Conservation (phyloP, 1,140 invertebrate genomes). For the Tribolium castaneum region DNA sequence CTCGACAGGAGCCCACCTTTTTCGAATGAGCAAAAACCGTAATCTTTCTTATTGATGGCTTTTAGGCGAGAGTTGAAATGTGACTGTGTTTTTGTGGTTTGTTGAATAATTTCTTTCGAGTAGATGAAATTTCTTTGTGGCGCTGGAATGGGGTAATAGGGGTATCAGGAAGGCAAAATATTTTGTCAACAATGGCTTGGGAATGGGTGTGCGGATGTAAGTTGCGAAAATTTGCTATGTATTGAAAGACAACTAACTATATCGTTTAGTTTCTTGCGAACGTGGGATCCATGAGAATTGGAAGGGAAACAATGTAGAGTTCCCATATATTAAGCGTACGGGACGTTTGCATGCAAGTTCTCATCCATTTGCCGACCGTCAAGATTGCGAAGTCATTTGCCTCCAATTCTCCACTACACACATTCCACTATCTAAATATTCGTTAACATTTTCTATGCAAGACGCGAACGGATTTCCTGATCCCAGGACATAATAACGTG, state of each 20-base stretch:
- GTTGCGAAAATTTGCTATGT: slow-evolving; percentile 30
- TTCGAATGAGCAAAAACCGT: not conserved
- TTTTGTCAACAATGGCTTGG: slow-evolving; percentile 1
- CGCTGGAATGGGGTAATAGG: not conserved
- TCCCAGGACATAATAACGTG: not conserved
- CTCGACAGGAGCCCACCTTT: slow-evolving; percentile 7
- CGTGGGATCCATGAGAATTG: slow-evolving; percentile 45
- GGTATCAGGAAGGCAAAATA: not conserved
- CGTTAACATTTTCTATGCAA: slow-evolving; percentile 41
- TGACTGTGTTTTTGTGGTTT: not conserved
- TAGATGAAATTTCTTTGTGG: slow-evolving; percentile 15
- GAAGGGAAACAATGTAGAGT: slow-evolving; percentile 41
- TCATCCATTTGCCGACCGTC: slow-evolving; percentile 48
- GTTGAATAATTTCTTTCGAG: slow-evolving; percentile 32
- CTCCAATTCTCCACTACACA: slow-evolving; percentile 51
- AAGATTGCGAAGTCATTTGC: slow-evolving; percentile 49
- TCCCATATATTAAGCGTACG: slow-evolving; percentile 46
- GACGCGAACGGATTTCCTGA: slow-evolving; percentile 27
- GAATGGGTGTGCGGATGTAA: slow-evolving; percentile 2
- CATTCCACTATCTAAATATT: slow-evolving; percentile 46
- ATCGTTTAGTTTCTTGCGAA: slow-evolving; percentile 39
- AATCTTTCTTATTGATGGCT: slow-evolving; percentile 23
- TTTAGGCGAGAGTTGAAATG: slow-evolving; percentile 20
- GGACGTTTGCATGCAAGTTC: slow-evolving; percentile 44
- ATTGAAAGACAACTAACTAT: slow-evolving; percentile 33